phyloP scores from a whole-genome alignment of 2,113 vertebrate genomes.

The Rissa tridactyla region DNA sequence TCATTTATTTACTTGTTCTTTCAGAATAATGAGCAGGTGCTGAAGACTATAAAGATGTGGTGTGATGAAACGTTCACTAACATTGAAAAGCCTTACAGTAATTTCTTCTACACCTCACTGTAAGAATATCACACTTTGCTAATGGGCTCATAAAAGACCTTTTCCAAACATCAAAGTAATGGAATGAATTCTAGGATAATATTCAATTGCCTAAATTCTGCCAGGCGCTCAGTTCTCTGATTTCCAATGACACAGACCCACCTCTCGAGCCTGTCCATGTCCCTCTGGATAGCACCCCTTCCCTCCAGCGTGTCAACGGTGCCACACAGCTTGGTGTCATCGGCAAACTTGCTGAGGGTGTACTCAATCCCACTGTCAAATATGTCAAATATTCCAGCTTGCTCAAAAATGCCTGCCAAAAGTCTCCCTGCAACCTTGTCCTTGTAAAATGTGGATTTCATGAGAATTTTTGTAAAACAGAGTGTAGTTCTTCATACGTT shows the following conservation, averaged over 20 bases:
- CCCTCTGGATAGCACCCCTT: too few species aligned
- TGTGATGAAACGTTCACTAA: not conserved
- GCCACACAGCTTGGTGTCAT: too few species aligned
- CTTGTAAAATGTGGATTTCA: not conserved
- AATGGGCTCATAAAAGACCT: not conserved
- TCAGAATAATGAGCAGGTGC: not conserved
- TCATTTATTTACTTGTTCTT: not conserved
- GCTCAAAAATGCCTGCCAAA: not conserved
- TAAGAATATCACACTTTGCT: not conserved
- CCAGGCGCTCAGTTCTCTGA: not conserved
- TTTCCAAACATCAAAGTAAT: constrained; percentile 20
- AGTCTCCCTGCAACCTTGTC: not conserved
- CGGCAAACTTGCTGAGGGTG: too few species aligned
- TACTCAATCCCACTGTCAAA: too few species aligned
- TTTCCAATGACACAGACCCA: not conserved
- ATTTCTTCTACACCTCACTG: not conserved
- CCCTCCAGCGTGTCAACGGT: too few species aligned
- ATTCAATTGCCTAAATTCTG: not conserved
- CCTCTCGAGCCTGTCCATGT: too few species aligned
- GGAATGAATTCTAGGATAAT: not conserved
- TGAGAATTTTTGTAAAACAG: not conserved
- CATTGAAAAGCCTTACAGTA: not conserved
- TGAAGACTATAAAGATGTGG: not conserved
- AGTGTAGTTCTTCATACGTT: not conserved
- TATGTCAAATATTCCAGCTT: not conserved